Evolutionary conservation across 1,140 invertebrate species (phyloP), one percentile per base, ranked within the genome.

Genomic region (Drosophila ironensis): DNA sequence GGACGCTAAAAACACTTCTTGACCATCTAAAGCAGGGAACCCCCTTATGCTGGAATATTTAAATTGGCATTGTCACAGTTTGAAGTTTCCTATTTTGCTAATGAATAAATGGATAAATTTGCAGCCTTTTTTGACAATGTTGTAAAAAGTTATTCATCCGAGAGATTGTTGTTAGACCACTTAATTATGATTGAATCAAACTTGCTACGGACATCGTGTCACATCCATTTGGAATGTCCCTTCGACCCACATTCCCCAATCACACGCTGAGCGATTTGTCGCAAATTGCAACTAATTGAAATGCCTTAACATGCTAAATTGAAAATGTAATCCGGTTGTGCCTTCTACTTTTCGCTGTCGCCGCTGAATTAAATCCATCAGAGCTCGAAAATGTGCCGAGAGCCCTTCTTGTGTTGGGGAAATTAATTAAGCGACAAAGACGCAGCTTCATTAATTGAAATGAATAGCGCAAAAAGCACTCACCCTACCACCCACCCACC

Each of bases 381-480:
- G 33, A 14, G 11, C 16, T 5, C 8, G 12, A 28, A 35, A 24
- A 54, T 17, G 40, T 53, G 41, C 41, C 48, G 25, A 33, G 33
- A 33, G 61, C 19, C 44, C 45, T 70, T 70, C 11, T 11, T 2
- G n/a, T 2, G 4, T 47, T 6, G 8, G 27, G 27, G n/a, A n/a
- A 46, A 61, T 71, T 71, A 52, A 71, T 71, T 71, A 71, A 71
- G 56, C 56, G 68, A 61, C 67, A 71, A 60, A 61, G 63, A 46
- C 35, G 56, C 47, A 59, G 67, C 56, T 71, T 71, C 47, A 71
- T 71, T 71, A 71, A 71, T 71, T 71, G 67, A 71, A 71, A 71
- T 61, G 61, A 71, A 71, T 71, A 71, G 47, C 42, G 20, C 44
- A 64, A 51, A 45, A 41, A 27, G n/a, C 3, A 12, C 16, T 9